Evolutionary conservation across 2,113 vertebrate species (phyloP).

Genomic region (Syngnathoides biaculeatus): DNA sequence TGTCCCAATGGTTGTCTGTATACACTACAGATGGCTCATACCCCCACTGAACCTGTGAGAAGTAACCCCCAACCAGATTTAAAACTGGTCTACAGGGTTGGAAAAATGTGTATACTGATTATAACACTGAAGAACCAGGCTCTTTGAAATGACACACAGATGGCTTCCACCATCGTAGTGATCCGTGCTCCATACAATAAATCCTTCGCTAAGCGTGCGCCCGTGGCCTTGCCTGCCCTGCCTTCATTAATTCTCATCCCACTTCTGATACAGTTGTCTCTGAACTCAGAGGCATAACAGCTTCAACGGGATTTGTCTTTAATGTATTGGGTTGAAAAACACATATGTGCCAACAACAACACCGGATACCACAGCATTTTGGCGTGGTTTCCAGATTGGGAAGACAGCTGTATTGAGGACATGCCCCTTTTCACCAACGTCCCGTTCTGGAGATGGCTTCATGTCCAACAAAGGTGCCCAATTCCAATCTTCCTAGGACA

Average conservation of each 20-base stretch:
- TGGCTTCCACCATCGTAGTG: not conserved
- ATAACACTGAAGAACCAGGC: not conserved
- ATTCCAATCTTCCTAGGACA: not conserved
- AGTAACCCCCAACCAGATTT: not conserved
- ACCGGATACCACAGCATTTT: not conserved
- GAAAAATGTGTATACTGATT: not conserved
- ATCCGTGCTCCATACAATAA: no score
- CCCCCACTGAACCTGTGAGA: no score
- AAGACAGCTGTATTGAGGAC: no score
- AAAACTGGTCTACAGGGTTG: not conserved
- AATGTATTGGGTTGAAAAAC: not conserved
- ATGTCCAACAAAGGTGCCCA: not conserved
- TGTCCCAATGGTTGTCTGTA: not conserved
- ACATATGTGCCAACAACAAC: not conserved
- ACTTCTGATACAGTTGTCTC: not conserved
- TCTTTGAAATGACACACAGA: not conserved
- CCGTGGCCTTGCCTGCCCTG: not conserved
- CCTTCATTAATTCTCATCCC: not conserved
- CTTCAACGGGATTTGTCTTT: not conserved
- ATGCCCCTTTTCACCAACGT: no score
- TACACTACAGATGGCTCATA: not conserved
- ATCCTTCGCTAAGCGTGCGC: no score
- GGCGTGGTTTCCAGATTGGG: not conserved
- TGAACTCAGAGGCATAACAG: not conserved
- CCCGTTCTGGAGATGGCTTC: not conserved